These are phyloP conservation scores for Crenuchus spilurus DNA, from an alignment of 2,797 vertebrate genomes.

Conservation along the genomic window DNA sequence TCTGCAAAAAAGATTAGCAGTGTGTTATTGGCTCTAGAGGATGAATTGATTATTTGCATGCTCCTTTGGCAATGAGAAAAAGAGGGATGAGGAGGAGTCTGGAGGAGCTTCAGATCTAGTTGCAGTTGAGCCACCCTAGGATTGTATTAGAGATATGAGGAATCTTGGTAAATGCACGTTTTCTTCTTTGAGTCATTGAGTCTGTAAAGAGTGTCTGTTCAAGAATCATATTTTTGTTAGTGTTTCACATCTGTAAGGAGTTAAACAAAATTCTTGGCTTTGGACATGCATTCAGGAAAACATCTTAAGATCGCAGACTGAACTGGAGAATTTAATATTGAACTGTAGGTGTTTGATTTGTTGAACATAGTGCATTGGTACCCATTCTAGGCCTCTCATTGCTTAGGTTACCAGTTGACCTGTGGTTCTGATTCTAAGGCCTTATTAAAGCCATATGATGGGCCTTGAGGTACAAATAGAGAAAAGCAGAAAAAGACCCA, in stretches of 20 bases:
- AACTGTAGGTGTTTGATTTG: conserved; percentile 10
- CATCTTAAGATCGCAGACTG: neutral
- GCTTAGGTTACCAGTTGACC: conserved; percentile 6
- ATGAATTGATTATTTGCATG: neutral
- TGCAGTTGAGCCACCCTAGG: neutral
- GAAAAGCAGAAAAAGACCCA: conserved; percentile 1
- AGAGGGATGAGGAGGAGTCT: neutral
- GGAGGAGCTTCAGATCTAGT: neutral
- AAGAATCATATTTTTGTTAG: neutral
- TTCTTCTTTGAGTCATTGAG: neutral
- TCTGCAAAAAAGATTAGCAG: conserved; percentile 4
- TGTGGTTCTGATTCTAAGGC: conserved; percentile 9
- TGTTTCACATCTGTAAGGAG: neutral
- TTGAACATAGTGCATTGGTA: neutral
- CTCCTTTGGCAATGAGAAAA: neutral
- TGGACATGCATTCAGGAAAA: conserved; percentile 4
- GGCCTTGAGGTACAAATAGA: conserved; percentile 9
- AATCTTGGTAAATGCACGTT: neutral
- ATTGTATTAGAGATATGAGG: neutral
- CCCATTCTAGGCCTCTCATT: neutral
- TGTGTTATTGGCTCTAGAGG: neutral
- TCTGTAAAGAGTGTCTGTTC: neutral
- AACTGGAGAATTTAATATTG: neutral
- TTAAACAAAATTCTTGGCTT: conserved; percentile 2
- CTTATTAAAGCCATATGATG: conserved; percentile 30